Evolutionary conservation across 1,140 invertebrate species (phyloP), one percentile per base, ranked within the genome.

Genomic region (Stenopsyche tienmushanensis): DNA sequence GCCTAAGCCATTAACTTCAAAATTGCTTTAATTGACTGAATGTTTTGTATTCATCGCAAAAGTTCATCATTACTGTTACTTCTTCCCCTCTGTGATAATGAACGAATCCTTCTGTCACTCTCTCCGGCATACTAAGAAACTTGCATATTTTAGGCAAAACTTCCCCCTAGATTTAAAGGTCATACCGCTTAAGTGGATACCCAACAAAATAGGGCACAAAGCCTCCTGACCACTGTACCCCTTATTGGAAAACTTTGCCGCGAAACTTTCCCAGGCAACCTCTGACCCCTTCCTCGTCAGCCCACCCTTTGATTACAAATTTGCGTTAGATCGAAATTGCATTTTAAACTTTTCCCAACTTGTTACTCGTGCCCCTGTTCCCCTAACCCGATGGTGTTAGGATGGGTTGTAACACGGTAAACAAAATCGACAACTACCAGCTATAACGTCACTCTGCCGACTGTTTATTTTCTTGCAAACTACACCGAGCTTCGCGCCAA

Each of bases 321-420:
- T 70, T 70, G 68, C 64, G 59, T 66, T 62, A 55, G 62, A 69
- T 69, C 68, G 47, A 66, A 70, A 70, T 70, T 70, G 68, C 68
- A 70, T 70, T 69, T 70, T 70, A 64, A 70, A 70, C 59, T 70
- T 70, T 66, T 62, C 62, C 15, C 39, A 57, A 55, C 52, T 29
- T 55, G 50, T 25, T 26, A 53, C 50, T 26, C n/a, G 13, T 24
- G 20, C n/a, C n/a, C n/a, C n/a, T n/a, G n/a, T n/a, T n/a, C n/a
- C n/a, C n/a, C n/a, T n/a, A n/a, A n/a, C n/a, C n/a, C n/a, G n/a
- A n/a, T n/a, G n/a, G n/a, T n/a, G n/a, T n/a, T n/a, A n/a, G n/a
- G 24, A 20, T 55, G 52, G 23, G 2, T 18, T 39, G 26, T 1
- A 9, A 25, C 26, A 24, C 53, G 53, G 29, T 57, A 39, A 39